A percentile compares a stretch with the other conserved stretches of the same genome.
Evolutionary conservation across 2,888 invertebrate genomes (phyloP).

Genomic region (Hemicrepidius hirtus): DNA sequence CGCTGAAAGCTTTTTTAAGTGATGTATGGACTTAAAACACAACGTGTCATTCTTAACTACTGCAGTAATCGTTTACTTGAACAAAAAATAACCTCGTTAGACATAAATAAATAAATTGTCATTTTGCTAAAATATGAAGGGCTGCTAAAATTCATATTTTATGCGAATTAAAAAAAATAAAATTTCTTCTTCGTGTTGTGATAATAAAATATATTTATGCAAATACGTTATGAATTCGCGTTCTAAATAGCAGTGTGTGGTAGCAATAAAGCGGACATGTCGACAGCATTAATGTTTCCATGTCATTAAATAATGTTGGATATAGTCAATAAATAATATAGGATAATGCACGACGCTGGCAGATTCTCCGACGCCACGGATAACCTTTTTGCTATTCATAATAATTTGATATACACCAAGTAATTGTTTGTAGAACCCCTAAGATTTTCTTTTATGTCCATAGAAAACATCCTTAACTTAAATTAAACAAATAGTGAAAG

Average conservation of each 20-base stretch:
- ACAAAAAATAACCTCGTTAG: not conserved
- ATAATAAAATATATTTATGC: not conserved
- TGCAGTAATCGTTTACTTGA: not conserved
- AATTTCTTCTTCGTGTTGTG: no score
- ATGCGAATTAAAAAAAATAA: no score
- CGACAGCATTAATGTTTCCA: constrained; percentile 26
- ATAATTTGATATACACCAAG: constrained; percentile 1
- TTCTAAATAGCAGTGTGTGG: constrained; percentile 9
- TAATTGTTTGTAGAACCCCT: not conserved
- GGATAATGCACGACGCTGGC: constrained; percentile 12
- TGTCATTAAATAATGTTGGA: constrained; percentile 29
- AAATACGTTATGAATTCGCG: not conserved
- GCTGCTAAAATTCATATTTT: no score
- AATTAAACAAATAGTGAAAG: no score
- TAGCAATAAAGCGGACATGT: constrained; percentile 24
- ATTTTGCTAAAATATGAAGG: not conserved
- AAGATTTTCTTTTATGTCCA: no score
- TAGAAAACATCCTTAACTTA: no score
- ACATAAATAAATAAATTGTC: not conserved
- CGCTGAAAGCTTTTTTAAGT: constrained; percentile 35
- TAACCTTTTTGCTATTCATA: constrained; percentile 16
- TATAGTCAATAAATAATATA: constrained; percentile 24
- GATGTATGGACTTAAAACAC: constrained; percentile 28
- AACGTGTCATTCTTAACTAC: constrained; percentile 21
- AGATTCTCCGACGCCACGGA: constrained; percentile 9